These are phyloP conservation scores for Thymelicus acteon DNA, from an alignment of 2,888 invertebrate genomes.

Conservation along the genomic window DNA sequence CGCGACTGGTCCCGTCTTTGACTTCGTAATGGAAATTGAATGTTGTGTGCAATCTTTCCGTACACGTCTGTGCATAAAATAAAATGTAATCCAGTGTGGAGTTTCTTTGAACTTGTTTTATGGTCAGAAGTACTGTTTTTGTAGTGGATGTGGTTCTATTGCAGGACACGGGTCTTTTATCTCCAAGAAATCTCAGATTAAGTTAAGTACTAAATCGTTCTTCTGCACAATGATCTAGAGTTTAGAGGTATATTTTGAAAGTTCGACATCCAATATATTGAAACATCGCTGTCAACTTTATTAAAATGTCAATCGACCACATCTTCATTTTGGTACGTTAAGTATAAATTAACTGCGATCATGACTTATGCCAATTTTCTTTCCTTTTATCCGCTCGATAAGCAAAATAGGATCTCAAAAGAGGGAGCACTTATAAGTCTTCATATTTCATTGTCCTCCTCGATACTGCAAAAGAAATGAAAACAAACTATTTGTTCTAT, in stretches of 20 bases:
- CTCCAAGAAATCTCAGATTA: no score
- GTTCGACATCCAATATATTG: no score
- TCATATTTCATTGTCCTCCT: conserved; percentile 10
- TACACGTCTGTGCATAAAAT: conserved; percentile 21
- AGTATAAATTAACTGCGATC: background rate
- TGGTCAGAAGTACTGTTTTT: background rate
- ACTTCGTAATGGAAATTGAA: conserved; percentile 28
- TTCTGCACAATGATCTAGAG: no score
- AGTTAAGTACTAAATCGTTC: no score
- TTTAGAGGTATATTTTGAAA: no score
- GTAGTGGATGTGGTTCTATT: background rate
- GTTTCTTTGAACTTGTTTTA: background rate
- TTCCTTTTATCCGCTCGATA: background rate
- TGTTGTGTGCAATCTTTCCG: conserved; percentile 27
- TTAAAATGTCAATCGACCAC: no score
- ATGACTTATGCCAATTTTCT: background rate
- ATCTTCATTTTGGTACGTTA: no score
- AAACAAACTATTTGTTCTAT: background rate
- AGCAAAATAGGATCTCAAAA: background rate
- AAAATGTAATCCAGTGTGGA: conserved; percentile 5
- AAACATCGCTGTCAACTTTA: no score
- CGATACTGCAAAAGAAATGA: conserved; percentile 5
- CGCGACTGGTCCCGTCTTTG: conserved; percentile 31
- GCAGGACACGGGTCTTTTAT: no score
- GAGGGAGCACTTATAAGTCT: conserved; percentile 5